Evolutionary conservation across 2,113 vertebrate species (phyloP), one percentile per base, ranked within the genome.

Genomic region (Bolborhynchus lineola): DNA sequence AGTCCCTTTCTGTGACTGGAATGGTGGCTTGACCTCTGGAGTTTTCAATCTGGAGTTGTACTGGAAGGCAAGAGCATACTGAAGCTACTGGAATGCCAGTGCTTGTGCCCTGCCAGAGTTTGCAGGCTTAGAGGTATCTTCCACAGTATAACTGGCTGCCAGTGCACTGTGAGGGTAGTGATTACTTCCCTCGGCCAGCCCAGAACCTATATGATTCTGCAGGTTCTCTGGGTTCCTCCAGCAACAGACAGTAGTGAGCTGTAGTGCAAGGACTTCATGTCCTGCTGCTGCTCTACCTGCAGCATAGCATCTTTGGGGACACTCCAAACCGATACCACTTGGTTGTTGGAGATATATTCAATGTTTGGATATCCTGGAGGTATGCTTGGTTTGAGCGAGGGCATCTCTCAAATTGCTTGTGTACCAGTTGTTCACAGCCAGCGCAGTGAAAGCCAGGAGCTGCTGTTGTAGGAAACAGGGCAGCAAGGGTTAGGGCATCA

Each of bases 61-160:
- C 7, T 83, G 55, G 72, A 92, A 81, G 63, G 28, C 0, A 0
- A 75, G 59, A 81, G 53, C 49, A 59, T 0, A 0, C 7, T 81
- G n/a, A 83, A 78, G 20, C 70, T 78, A 26, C 25, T 91, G 35
- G 49, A 81, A 91, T 64, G 52, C 14, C 63, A 41, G 0, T 39
- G 63, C 11, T 15, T 53, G 47, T 47, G 28, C 26, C 25, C 41
- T 5, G 4, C 8, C 20, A 21, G 37, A 78, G 5, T 84, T 11
- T 91, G 25, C 35, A 75, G 50, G 35, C 33, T 46, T 68, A 37
- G 31, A 78, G 42, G 41, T 86, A 21, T 67, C 37, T 49, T 70
- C 33, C 42, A 31, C 42, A 64, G 46, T 28, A 42, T 0, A 5
- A 53, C 68, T 70, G 31, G 21, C 47, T 9, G 12, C 55, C 47